A percentile compares a stretch with the other conserved stretches of the same genome.
Evolutionary conservation across 2,797 vertebrate genomes (phyloP).

Genomic region (Salarias fasciatus): DNA sequence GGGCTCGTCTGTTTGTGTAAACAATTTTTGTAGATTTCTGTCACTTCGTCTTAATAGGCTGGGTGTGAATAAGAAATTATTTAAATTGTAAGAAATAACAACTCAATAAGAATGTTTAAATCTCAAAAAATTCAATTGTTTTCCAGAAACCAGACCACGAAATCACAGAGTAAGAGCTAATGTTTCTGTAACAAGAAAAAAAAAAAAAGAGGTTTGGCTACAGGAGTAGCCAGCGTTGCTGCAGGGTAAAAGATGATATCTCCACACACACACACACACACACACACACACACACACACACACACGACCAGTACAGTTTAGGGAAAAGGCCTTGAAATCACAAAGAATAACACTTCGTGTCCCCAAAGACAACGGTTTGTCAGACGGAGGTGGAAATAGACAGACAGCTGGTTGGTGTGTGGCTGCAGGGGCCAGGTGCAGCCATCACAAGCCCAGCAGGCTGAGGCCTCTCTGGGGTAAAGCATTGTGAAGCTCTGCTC

Average conservation of each 20-base stretch:
- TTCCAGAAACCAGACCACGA: conserved; percentile 16
- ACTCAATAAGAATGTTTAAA: too few species aligned
- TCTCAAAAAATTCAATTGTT: not conserved
- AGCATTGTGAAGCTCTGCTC: conserved; percentile 63
- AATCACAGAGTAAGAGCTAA: conserved; percentile 25
- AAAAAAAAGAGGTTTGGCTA: conserved; percentile 23
- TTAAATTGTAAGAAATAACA: too few species aligned
- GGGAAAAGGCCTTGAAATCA: conserved; percentile 27
- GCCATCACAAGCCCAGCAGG: conserved; percentile 56
- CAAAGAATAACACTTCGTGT: conserved; percentile 21
- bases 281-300: too few species aligned
- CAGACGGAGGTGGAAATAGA: conserved; percentile 27
- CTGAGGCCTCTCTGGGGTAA: conserved; percentile 63
- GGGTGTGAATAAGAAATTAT: too few species aligned
- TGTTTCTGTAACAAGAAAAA: conserved; percentile 35
- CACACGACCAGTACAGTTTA: conserved; percentile 6
- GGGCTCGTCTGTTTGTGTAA: too few species aligned
- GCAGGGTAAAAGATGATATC: conserved; percentile 61
- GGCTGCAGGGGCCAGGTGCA: conserved; percentile 67
- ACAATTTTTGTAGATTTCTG: too few species aligned
- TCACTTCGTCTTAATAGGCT: too few species aligned
- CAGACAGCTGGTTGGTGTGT: conserved; percentile 60
- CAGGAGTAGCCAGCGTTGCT: conserved; percentile 38
- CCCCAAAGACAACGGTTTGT: conserved; percentile 41
- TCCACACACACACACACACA: conserved; percentile 12